These are phyloP conservation scores for Oenanthe melanoleuca DNA, from an alignment of 2,113 vertebrate species.

Conservation along the genomic window DNA sequence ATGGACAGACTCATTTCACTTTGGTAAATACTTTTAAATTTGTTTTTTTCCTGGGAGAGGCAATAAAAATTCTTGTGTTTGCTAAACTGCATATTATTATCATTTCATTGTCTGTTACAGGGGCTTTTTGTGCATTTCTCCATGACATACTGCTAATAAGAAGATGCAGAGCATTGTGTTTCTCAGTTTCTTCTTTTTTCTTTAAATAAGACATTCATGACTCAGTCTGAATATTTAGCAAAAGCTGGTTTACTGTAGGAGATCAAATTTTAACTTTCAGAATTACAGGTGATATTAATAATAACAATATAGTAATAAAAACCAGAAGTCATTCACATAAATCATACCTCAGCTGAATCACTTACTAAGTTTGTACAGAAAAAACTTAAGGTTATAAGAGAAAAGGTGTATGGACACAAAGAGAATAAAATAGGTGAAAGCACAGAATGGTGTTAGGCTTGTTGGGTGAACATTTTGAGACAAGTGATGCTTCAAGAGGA, in stretches of 20 bases:
- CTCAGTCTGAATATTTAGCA: neutral
- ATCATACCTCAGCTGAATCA: neutral
- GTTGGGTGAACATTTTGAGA: neutral
- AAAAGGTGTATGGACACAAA: neutral
- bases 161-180: neutral
- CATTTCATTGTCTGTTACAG: neutral
- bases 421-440: neutral
- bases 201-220: neutral
- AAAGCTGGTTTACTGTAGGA: neutral
- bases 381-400: neutral
- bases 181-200: neutral
- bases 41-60: neutral
- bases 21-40: neutral
- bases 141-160: neutral
- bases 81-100: neutral
- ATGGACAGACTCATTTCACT: neutral
- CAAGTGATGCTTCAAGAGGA: neutral
- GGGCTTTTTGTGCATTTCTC: neutral
- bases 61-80: neutral
- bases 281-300: neutral
- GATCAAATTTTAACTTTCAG: neutral
- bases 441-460: neutral
- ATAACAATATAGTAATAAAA: neutral
- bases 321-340: neutral
- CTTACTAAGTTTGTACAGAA: neutral